A percentile compares a stretch with the other conserved stretches of the same genome.
Conservation (phyloP, 2,888 invertebrate species). For the Osmoderma eremita region DNA sequence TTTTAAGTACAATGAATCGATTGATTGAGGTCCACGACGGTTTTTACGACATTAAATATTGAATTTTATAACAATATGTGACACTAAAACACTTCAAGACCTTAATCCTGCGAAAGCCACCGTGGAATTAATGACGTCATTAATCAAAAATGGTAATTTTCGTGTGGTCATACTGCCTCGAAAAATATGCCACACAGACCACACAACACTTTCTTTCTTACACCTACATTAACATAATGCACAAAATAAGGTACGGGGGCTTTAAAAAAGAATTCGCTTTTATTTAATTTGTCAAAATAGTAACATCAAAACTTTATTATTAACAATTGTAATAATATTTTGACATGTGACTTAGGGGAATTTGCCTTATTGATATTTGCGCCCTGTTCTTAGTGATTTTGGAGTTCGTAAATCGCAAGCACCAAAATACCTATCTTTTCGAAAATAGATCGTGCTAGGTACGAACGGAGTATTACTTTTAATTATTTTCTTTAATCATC, state of each 20-base stretch:
- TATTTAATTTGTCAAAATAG: too few species aligned
- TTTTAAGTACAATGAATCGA: too few species aligned
- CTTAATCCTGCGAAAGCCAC: constrained; percentile 64
- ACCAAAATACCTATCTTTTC: constrained; percentile 23
- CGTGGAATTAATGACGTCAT: constrained; percentile 76
- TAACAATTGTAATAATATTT: too few species aligned
- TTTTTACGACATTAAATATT: neutral
- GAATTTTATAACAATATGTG: constrained; percentile 22
- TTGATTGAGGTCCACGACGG: too few species aligned
- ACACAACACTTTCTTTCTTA: too few species aligned
- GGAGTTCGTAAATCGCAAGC: neutral
- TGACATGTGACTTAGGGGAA: neutral
- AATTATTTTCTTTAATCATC: constrained; percentile 23
- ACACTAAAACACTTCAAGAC: constrained; percentile 51
- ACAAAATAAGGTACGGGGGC: too few species aligned
- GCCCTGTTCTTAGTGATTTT: neutral
- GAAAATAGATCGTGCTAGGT: constrained; percentile 24
- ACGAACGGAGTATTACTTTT: constrained; percentile 13
- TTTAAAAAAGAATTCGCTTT: too few species aligned
- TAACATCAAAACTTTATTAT: too few species aligned
- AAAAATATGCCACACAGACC: too few species aligned
- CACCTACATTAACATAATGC: too few species aligned
- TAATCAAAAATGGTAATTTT: constrained; percentile 15
- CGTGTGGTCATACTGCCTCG: neutral
- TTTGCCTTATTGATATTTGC: neutral